Evolutionary conservation across 2,113 vertebrate genomes (phyloP), one percentile per base, ranked within the genome.

Genomic region (Entelurus aequoreus): DNA sequence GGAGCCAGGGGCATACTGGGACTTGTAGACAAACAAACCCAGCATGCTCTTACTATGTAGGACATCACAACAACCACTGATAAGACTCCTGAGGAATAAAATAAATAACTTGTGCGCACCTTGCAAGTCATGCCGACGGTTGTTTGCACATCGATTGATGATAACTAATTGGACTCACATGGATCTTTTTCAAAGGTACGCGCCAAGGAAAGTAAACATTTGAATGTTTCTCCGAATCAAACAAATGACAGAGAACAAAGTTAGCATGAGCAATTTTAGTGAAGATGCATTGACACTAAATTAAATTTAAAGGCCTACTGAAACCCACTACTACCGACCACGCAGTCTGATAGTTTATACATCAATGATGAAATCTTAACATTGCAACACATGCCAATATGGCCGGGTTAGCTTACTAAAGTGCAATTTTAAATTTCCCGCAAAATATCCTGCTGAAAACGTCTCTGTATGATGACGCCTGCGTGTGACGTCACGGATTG

Each of bases 161-260:
- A 75, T 58, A 62, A 62, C 66, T 88, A 81, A 86, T 83, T 86
- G 69, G 69, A 80, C 81, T 85, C 68, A 36, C 50, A 14, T 37
- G 75, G 57, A 54, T 77, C 58, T 51, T 82, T 28, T 82, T 61
- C 79, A 49, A 77, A 78, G 55, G 19, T 63, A 48, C 64, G 28
- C 61, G 42, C 15, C 59, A 49, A 60, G 16, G 35, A 51, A 64
- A 63, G 62, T 36, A 62, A 65, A 65, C 48, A 19, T 51, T 40
- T 16, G 51, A 21, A 77, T 46, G 59, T 74, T 62, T 74, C 37
- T 52, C 28, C 66, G 72, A 68, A 74, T 54, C 63, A 58, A 75
- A 66, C 11, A 6, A 75, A 66, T 48, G 37, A 37, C 52, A 54
- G 62, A 10, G 48, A 64, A 61, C 57, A 52, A 48, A 46, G 3